phyloP scores from a whole-genome alignment of 1,140 invertebrate genomes.

The Drosophila aff. region DNA sequence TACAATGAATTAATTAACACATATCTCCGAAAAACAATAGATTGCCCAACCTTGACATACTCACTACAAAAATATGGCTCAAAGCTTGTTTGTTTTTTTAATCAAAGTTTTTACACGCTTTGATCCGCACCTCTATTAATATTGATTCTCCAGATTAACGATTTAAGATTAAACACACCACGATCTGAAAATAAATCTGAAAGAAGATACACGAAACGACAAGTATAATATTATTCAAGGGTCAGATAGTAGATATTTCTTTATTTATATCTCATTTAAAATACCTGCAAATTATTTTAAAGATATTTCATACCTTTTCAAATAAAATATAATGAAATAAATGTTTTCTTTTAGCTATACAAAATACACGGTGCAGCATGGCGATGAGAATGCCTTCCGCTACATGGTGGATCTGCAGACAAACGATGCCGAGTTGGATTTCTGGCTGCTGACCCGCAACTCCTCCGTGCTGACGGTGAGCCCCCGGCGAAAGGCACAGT shows the following conservation, averaged over 20 bases:
- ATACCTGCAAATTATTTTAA: no score
- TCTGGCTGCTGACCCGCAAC: constrained; percentile 72
- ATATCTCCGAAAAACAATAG: constrained; percentile 19
- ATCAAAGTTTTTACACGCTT: neutral
- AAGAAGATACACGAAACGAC: neutral
- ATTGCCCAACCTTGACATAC: constrained; percentile 34
- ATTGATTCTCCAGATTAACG: constrained; percentile 5
- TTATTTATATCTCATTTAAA: no score
- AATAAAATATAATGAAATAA: neutral
- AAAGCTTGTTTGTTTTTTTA: constrained; percentile 8
- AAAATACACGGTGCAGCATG: constrained; percentile 73
- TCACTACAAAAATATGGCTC: constrained; percentile 16
- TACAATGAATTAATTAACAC: constrained; percentile 46
- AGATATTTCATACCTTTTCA: no score
- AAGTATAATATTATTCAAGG: neutral
- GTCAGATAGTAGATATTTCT: neutral
- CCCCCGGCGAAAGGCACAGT: constrained; percentile 46
- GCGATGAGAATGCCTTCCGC: constrained; percentile 51
- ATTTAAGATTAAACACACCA: neutral
- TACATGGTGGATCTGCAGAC: constrained; percentile 78
- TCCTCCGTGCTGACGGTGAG: constrained; percentile 69
- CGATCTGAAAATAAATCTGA: neutral
- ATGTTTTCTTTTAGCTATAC: constrained; percentile 50
- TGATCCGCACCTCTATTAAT: constrained; percentile 1
- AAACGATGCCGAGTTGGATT: constrained; percentile 61